Base-by-base conservation (phyloP, 2,797 vertebrate species). In the Arctocebus calabarensis region DNA sequence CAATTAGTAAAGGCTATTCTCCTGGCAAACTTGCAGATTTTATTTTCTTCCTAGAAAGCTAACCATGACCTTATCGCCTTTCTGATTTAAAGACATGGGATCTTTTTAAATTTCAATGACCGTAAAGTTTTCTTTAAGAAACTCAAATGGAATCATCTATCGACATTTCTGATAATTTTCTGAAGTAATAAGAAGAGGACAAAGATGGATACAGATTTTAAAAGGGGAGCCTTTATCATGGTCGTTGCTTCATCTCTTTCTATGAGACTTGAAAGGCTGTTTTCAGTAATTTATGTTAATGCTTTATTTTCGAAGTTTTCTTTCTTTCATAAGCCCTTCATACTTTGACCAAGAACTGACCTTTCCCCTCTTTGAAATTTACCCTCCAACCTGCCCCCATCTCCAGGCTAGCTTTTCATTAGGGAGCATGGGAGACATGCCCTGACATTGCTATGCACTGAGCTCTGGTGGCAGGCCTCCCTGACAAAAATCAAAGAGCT, bases 201-300 rank as follows among this genome's bases (percentile, higher is more conserved):
- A 96, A 90, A 95, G 88, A 82, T 86, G 90, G 85, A 55, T 57
- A 48, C 32, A 74, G 59, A 62, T 68, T 97, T 95, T 90, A 78
- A 94, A 94, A 55, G 27, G 66, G 68, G n/a, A 86, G 45, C 78
- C 90, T 96, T 96, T 59, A 87, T 92, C 75, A 2, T 55, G 82
- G 57, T 70, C 43, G 14, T 91, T 92, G 94, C 91, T 97, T 97
- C 77, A 93, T 97, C 90, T 95, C 81, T 95, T 96, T 94, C 95
- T 94, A 74, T 22, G 48, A 17, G 37, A 96, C 84, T 91, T 96
- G 85, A 97, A 97, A 97, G 94, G n/a, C 68, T 81, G 57, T 96
- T 96, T 88, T 96, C 91, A 19, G 95, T 98, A 97, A 98, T 97
- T 96, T 97, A 97, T 97, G 96, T 93, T 97, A 97, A 98, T 97